Base-by-base conservation (phyloP, 1,140 invertebrate genomes). In the Papilio helenus region DNA sequence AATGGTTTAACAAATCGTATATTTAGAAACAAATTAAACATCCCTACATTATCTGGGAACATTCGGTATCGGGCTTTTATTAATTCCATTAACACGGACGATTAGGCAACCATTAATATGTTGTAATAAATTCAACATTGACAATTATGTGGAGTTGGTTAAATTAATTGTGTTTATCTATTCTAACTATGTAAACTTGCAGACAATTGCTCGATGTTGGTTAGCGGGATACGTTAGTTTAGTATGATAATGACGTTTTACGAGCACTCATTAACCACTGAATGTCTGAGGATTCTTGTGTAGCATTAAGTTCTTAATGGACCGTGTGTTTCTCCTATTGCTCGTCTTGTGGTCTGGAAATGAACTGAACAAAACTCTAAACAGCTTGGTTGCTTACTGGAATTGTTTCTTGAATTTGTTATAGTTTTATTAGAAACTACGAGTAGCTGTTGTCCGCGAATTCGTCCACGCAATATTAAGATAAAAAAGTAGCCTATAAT, bases 211-310 rank as follows among this genome's bases (percentile, higher is more conserved):
- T 61, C 44, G 20, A 46, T 58, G 74, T 76, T 61, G 51, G 49
- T 61, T 76, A 20, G 61, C 49, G 34, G 72, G 72, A 12, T 9
- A 46, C 72, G 72, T 74, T 74, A 74, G 46, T 76, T 34, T 55
- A 55, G 46, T n/a, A 76, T 42, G 74, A 76, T 76, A 58, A 76
- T 76, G 51, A 39, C 74, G n/a, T 26, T 76, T 76, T 74, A 74
- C 20, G 72, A 74, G 72, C 29, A 46, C 44, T 74, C 72, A 74
- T 74, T 42, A 77, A 77, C 76, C 76, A 77, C 55, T 77, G 76
- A 77, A 76, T 61, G 76, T 77, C 76, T 77, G 76, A 77, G 76
- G 55, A 77, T 77, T 77, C 76, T 77, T 77, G 74, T 76, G 18
- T 61, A 77, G 55, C n/a, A 77, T 77, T 77, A 65, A 77, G 76